phyloP scores from a whole-genome alignment of 2,888 invertebrate genomes.

The Drymonia ruficornis region DNA sequence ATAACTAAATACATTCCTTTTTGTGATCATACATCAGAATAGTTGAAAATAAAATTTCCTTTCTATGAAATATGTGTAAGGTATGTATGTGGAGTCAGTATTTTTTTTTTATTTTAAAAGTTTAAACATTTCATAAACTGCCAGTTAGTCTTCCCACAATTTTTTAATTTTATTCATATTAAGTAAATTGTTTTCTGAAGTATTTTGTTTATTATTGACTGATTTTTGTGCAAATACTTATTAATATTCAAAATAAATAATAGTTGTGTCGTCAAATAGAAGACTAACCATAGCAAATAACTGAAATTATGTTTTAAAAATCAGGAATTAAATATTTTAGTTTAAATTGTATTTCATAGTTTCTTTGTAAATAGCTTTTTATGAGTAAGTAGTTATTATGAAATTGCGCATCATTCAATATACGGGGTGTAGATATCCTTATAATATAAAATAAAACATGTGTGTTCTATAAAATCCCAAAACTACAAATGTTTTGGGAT shows the following conservation, averaged over 20 bases:
- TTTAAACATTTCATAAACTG: constrained; percentile 17
- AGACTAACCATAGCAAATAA: too few relatives aligned
- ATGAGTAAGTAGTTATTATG: constrained; percentile 8
- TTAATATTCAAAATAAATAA: too few relatives aligned
- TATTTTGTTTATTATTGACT: neutral
- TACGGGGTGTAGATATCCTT: constrained; percentile 11
- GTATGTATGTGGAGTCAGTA: constrained; percentile 17
- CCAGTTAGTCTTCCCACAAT: constrained; percentile 33
- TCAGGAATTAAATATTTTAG: constrained; percentile 20
- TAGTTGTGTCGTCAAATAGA: too few relatives aligned
- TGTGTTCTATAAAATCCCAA: too few relatives aligned
- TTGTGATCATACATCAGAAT: constrained; percentile 17
- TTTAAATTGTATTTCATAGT: constrained; percentile 14
- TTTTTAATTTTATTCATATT: constrained; percentile 1
- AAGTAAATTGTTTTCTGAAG: neutral
- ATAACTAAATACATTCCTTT: constrained; percentile 23
- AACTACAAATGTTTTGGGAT: too few relatives aligned
- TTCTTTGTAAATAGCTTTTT: constrained; percentile 38
- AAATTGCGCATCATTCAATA: constrained; percentile 7
- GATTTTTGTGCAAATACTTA: neutral
- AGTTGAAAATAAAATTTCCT: neutral
- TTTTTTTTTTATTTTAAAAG: constrained; percentile 3
- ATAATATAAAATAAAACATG: constrained; percentile 6
- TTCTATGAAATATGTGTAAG: neutral
- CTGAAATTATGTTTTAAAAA: neutral